Conservation (phyloP, 1,140 invertebrate genomes). For the Pantala flavescens region DNA sequence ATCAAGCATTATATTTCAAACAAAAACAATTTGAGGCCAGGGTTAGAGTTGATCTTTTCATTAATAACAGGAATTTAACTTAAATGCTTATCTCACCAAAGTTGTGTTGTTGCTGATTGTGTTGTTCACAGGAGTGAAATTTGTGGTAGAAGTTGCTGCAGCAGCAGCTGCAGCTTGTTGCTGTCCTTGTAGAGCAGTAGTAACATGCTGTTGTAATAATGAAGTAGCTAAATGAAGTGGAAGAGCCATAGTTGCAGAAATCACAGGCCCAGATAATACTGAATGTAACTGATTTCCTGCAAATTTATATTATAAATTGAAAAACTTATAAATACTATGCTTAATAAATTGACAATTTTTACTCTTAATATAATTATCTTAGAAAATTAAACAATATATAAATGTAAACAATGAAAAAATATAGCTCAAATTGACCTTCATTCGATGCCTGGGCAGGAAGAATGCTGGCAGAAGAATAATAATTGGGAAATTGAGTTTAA, state of each 20-base stretch:
- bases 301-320: constrained; percentile 15
- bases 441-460: too few relatives aligned
- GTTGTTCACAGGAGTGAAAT: background rate
- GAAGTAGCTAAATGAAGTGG: constrained; percentile 64
- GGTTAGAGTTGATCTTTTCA: too few relatives aligned
- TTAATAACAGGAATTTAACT: background rate
- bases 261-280: constrained; percentile 69
- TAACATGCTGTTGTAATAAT: constrained; percentile 75
- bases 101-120: background rate
- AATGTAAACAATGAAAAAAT: too few relatives aligned
- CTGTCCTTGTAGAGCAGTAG: constrained; percentile 55
- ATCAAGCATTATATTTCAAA: too few relatives aligned
- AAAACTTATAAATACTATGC: too few relatives aligned
- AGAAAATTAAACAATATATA: too few relatives aligned
- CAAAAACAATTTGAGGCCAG: too few relatives aligned
- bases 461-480: too few relatives aligned
- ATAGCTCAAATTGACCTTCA: too few relatives aligned
- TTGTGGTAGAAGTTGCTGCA: background rate
- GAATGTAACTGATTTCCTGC: constrained; percentile 47
- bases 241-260: constrained; percentile 73
- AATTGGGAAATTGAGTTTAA: too few relatives aligned
- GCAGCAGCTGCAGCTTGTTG: constrained; percentile 27
- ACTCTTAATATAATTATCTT: too few relatives aligned
- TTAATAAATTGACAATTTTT: too few relatives aligned
- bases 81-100: background rate